phyloP scores from a whole-genome alignment of 2,113 vertebrate genomes.

The Psilopsiagon aurifrons region DNA sequence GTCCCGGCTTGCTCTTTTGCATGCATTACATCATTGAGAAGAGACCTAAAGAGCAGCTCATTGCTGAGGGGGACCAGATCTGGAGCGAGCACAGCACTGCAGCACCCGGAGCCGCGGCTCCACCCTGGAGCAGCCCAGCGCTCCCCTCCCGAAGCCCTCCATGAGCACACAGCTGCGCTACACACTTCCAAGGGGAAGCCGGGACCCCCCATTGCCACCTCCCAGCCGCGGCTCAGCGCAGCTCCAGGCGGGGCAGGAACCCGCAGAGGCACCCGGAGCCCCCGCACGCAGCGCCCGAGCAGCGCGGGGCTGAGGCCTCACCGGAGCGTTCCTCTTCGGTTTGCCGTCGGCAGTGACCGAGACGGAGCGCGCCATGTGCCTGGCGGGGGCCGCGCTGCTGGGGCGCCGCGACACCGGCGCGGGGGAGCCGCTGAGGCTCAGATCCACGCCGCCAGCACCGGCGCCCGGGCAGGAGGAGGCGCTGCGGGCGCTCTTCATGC shows the following conservation, averaged over 20 bases:
- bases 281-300: rapidly evolving
- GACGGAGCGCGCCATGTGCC: slow-evolving; percentile 80
- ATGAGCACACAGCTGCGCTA: rapidly evolving
- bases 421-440: slow-evolving; percentile 84
- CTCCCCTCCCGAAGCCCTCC: neutral
- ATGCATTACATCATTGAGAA: rapidly evolving
- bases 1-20: neutral
- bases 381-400: slow-evolving; percentile 78
- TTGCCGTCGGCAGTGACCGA: slow-evolving; percentile 78
- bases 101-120: neutral
- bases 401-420: slow-evolving; percentile 79
- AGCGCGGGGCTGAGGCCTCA: slow-evolving; percentile 59
- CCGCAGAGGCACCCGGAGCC: rapidly evolving
- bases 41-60: rapidly evolving
- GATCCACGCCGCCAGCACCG: slow-evolving; percentile 65
- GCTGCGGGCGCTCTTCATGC: slow-evolving; percentile 85
- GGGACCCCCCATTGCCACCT: neutral
- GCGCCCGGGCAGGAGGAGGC: slow-evolving; percentile 66
- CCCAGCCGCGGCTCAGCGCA: neutral
- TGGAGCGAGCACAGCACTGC: neutral
- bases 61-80: rapidly evolving
- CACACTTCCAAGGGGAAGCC: rapidly evolving
- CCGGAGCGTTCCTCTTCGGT: slow-evolving; percentile 78
- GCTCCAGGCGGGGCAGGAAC: neutral
- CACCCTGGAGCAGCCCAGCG: too few species aligned